Conservation (phyloP, 2,113 vertebrate genomes). For the Corythornis cristatus region DNA sequence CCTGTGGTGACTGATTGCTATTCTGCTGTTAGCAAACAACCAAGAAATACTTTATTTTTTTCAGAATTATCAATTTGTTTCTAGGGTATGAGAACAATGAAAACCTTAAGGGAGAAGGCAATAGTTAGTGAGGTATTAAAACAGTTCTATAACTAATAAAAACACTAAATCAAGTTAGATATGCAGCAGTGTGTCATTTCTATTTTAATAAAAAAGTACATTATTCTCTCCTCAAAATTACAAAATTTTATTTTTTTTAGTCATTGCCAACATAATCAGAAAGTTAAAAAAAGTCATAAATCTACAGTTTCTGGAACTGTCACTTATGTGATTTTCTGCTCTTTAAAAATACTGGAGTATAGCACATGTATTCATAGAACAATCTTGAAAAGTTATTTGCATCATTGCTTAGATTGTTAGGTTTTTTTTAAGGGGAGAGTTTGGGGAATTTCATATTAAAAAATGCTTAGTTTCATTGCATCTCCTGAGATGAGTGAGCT, state of each 20-base stretch:
- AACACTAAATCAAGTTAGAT: constrained; percentile 94
- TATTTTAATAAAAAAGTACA: constrained; percentile 90
- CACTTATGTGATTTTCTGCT: constrained; percentile 76
- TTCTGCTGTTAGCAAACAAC: constrained; percentile 90
- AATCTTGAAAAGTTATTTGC: constrained; percentile 75
- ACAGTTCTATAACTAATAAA: constrained; percentile 97
- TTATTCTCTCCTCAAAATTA: constrained; percentile 87
- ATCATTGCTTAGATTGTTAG: constrained; percentile 9
- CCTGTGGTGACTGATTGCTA: constrained; percentile 92
- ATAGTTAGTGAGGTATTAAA: constrained; percentile 96
- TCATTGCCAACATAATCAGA: constrained; percentile 82
- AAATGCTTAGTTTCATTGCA: constrained; percentile 62
- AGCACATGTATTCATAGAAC: constrained; percentile 70
- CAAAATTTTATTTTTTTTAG: constrained; percentile 86
- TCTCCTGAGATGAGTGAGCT: constrained; percentile 49
- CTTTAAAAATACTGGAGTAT: constrained; percentile 75
- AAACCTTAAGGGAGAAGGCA: constrained; percentile 89
- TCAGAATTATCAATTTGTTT: constrained; percentile 95
- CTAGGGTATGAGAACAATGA: constrained; percentile 87
- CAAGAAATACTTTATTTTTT: constrained; percentile 93
- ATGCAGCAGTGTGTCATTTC: constrained; percentile 89
- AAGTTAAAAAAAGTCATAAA: constrained; percentile 85
- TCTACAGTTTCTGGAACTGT: constrained; percentile 82
- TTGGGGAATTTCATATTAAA: constrained; percentile 72
- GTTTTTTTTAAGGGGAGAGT: constrained; percentile 59